Conservation (phyloP, 2,797 vertebrate species). For the Ciconia nigra region DNA sequence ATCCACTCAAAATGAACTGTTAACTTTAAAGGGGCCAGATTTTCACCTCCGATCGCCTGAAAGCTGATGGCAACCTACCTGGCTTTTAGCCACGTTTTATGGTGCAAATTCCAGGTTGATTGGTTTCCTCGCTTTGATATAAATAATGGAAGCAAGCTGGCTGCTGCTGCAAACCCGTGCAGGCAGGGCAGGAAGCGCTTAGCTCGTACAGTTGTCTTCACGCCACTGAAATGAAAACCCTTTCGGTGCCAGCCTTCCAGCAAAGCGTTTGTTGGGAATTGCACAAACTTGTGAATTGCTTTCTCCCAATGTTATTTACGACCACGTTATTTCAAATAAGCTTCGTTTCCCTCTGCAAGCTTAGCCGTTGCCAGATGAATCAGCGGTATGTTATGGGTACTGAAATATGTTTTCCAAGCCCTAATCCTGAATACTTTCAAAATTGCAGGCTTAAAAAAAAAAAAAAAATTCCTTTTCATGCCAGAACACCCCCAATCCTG, state of each 20-base stretch:
- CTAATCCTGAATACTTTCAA: background rate
- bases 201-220: background rate
- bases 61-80: background rate
- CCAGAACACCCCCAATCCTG: background rate
- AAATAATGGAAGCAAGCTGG: slow-evolving; percentile 28
- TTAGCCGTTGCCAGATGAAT: slow-evolving; percentile 32
- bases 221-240: background rate
- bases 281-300: background rate
- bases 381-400: background rate
- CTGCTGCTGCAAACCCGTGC: background rate
- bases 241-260: background rate
- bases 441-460: background rate
- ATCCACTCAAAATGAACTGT: background rate
- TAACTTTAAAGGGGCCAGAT: background rate
- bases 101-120: background rate
- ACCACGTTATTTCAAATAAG: slow-evolving; percentile 15
- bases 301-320: background rate
- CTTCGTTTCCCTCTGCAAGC: background rate
- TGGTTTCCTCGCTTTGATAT: slow-evolving; percentile 32
- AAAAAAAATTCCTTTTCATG: background rate
- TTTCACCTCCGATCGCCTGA: background rate
- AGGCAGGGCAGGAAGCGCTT: background rate
- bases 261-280: background rate
- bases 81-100: background rate
- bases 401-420: slow-evolving; percentile 25